Percentiles rank a stretch among this genome's conserved stretches.
Conservation (phyloP, 2,113 vertebrate genomes). For the Himantopus leucocephalus region DNA sequence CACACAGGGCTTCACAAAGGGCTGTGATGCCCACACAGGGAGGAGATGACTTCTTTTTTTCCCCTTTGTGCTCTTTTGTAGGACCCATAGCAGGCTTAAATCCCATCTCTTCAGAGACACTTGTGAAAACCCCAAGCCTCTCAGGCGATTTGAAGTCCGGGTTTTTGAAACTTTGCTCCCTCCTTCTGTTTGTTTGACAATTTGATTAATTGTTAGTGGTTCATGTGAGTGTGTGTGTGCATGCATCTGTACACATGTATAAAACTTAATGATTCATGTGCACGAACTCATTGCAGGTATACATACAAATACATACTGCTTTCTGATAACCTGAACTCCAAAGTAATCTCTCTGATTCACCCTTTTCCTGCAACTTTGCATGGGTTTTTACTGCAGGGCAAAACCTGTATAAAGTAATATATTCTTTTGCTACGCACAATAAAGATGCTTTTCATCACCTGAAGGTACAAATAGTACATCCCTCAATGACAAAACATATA, state of each 20-base stretch:
- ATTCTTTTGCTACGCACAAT: not conserved
- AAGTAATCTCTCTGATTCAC: not conserved
- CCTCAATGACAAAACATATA: not conserved
- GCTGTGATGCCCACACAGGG: not conserved
- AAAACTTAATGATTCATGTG: not conserved
- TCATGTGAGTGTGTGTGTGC: not conserved
- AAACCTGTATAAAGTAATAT: not conserved
- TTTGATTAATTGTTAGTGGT: not conserved
- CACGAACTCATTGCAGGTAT: not conserved
- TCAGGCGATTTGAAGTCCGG: not conserved
- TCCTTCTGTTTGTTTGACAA: not conserved
- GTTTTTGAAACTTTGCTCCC: not conserved
- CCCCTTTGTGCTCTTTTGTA: not conserved
- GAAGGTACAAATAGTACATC: not conserved
- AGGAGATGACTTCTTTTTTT: not conserved
- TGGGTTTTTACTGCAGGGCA: not conserved
- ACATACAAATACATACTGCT: not conserved
- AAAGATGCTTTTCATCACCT: not conserved
- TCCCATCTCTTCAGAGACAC: not conserved
- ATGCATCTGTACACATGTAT: not conserved
- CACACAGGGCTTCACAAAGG: not conserved
- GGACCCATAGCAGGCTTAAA: not conserved
- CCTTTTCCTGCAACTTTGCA: not conserved
- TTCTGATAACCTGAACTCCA: not conserved
- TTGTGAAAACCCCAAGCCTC: not conserved